Evolutionary conservation across 1,140 invertebrate species (phyloP).

Genomic region (Bombus fervidus): DNA sequence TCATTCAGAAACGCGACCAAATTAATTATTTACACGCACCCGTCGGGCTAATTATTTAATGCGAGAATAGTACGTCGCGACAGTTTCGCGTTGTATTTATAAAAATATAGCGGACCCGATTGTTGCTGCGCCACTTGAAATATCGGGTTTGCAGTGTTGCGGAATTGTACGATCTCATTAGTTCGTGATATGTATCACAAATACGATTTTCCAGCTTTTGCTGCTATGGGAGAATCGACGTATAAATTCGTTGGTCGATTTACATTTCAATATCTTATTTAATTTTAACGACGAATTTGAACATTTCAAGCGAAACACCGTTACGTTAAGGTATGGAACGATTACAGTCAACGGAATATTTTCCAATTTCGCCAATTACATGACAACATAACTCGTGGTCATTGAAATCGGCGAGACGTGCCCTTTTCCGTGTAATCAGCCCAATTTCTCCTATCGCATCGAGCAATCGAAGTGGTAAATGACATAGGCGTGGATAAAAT

Average conservation of each 20-base stretch:
- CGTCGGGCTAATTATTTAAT: constrained; percentile 34
- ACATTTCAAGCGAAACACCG: background rate
- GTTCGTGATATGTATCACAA: background rate
- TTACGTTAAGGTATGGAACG: too few species aligned
- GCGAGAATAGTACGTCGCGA: constrained; percentile 3
- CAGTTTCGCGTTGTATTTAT: background rate
- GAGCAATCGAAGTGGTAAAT: too few species aligned
- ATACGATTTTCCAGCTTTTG: background rate
- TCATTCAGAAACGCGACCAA: constrained; percentile 34
- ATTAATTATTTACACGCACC: constrained; percentile 42
- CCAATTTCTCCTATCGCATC: too few species aligned
- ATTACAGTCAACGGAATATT: too few species aligned
- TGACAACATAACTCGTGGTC: too few species aligned
- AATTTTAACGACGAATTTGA: background rate
- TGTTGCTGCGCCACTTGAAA: background rate
- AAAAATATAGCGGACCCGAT: background rate
- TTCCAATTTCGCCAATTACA: too few species aligned
- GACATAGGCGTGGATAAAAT: too few species aligned
- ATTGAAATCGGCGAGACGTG: too few species aligned
- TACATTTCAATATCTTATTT: background rate
- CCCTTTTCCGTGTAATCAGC: too few species aligned
- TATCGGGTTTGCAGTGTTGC: background rate
- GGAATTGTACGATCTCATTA: constrained; percentile 1
- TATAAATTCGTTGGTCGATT: background rate
- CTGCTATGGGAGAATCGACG: background rate